Evolutionary conservation across 2,888 invertebrate species (phyloP), one percentile per base, ranked within the genome.

Genomic region (Acrobasis repandana): DNA sequence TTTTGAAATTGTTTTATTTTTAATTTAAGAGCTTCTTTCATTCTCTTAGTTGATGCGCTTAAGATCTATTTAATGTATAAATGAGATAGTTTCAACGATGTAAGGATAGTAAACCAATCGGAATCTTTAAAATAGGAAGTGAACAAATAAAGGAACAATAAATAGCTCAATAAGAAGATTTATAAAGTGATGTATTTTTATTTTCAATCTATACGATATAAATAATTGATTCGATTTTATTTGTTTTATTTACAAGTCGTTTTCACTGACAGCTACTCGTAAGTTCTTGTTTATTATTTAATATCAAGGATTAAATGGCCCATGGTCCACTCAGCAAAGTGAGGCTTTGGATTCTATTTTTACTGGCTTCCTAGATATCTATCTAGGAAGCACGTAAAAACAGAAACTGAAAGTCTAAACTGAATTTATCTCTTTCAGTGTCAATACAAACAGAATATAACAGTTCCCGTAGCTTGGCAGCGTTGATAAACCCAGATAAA

Each of bases 111-210:
- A 59, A 58, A 64, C 64, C 52, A 58, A 66, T 63, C 61, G 65
- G 62, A 67, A 68, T 65, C 59, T 67, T 64, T 47, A 63, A 62
- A 61, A 56, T 67, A 69, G 64, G 72, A 70, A 70, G 74, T 72
- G 82, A 89, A 84, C 83, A 86, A 88, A 80, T 71, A 75, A 67
- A 57, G 74, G 82, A 89, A 86, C 82, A 86, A 84, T 83, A 82
- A n/a, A 81, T 85, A 86, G 82, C 79, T 82, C 75, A 75, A 69
- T 88, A 86, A 85, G 84, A 75, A 79, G 71, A 82, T 82, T 83
- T 82, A 80, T 83, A 77, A 81, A 79, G 74, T 74, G 79, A 80
- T 82, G 80, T 83, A 82, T 82, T 80, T 80, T 81, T 79, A 79
- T 82, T 79, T 76, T 69, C 66, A 77, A 54, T 77, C 73, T 80